Evolutionary conservation across 2,888 invertebrate species (phyloP).

Genomic region (Perizoma affinitatum): DNA sequence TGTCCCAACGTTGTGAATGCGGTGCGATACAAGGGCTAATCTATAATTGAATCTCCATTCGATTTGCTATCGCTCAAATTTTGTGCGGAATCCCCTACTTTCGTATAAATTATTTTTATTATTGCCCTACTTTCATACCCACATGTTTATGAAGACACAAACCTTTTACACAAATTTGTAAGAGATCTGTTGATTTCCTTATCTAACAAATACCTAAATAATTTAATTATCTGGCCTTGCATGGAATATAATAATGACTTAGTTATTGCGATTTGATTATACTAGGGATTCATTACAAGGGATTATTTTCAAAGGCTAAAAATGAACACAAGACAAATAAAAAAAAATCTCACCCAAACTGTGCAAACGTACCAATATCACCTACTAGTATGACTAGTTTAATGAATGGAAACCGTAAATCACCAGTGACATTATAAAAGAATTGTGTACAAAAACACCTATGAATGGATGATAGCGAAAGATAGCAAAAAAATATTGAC

Average conservation of each 20-base stretch:
- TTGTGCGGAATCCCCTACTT: conserved; percentile 53
- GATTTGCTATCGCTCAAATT: conserved; percentile 74
- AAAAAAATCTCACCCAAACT: background rate
- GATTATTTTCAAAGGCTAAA: too few relatives aligned
- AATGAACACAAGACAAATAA: too few relatives aligned
- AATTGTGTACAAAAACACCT: conserved; percentile 27
- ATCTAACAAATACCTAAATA: too few relatives aligned
- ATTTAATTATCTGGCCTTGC: too few relatives aligned
- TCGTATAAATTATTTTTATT: conserved; percentile 45
- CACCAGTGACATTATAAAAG: conserved; percentile 30
- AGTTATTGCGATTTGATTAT: too few relatives aligned
- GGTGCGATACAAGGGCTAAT: conserved; percentile 78
- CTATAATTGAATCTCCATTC: conserved; percentile 83
- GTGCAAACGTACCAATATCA: conserved; percentile 18
- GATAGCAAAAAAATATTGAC: conserved; percentile 61
- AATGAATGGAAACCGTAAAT: conserved; percentile 33
- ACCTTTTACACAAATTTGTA: background rate
- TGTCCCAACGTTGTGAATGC: conserved; percentile 76
- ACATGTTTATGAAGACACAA: conserved; percentile 1
- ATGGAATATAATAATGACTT: too few relatives aligned
- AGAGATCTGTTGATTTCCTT: too few relatives aligned
- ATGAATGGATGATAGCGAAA: conserved; percentile 44
- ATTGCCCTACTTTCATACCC: conserved; percentile 38
- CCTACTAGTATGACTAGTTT: background rate
- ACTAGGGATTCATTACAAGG: too few relatives aligned